Evolutionary conservation across 2,797 vertebrate genomes (phyloP).

Genomic region (Loriculus beryllinus): DNA sequence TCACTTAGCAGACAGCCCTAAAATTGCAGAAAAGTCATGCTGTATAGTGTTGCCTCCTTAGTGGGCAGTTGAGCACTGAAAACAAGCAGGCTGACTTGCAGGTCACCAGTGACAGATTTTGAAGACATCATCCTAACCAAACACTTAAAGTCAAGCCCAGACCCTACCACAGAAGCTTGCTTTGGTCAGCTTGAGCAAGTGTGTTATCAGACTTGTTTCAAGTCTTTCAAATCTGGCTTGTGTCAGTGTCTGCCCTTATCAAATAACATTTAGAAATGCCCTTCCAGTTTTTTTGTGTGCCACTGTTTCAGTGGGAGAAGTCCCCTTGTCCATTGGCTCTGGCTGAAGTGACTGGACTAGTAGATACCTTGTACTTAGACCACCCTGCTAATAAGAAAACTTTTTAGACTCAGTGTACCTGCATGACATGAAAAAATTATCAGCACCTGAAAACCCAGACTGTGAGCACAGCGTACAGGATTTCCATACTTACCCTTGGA

Average conservation of each 20-base stretch:
- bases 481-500: not conserved
- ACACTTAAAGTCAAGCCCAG: not conserved
- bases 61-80: not conserved
- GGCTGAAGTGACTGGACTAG: not conserved
- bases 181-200: not conserved
- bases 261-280: not conserved
- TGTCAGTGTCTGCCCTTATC: not conserved
- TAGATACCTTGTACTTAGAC: not conserved
- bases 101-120: not conserved
- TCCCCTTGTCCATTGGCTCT: not conserved
- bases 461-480: accelerated
- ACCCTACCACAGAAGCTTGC: not conserved
- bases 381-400: not conserved
- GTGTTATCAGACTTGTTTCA: not conserved
- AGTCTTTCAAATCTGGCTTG: not conserved
- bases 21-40: not conserved
- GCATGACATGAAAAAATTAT: not conserved
- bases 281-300: not conserved
- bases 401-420: not conserved
- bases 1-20: not conserved
- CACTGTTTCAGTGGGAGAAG: not conserved
- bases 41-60: not conserved
- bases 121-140: not conserved
- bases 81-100: not conserved
- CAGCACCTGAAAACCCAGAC: not conserved